Evolutionary conservation across 1,140 invertebrate genomes (phyloP), one percentile per base, ranked within the genome.

Genomic region (Brachionus calyciflorus): DNA sequence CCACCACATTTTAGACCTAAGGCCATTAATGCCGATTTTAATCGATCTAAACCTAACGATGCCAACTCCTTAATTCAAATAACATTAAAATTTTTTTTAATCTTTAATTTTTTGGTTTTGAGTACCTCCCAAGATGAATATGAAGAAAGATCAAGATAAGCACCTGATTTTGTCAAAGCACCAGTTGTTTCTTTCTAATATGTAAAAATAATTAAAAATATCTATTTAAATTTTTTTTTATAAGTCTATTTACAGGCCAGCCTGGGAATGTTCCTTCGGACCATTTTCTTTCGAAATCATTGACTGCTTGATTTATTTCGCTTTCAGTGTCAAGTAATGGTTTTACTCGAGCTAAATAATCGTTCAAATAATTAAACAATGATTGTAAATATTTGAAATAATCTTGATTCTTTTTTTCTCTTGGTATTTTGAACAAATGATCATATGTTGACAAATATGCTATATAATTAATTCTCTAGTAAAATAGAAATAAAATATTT

Each of bases 1-100:
- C 96, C 97, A 76, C 97, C 97, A 87, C 97, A 99, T 85, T 99
- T 99, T 0, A 99, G 86, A 0, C 93, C 93, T n/a, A 99, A 84
- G 4, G 96, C 96, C 89, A 98, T 91, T 1, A 99, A 85, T 9
- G 95, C 97, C 14, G 93, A 96, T 84, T 99, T 99, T 1, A 99
- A 87, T 82, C 96, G 89, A 87, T 99, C 96, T 78, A 98, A 84
- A 46, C 96, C 97, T 5, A 99, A 86, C 6, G 94, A 96, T 2
- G 94, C 94, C 77, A 98, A 85, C 86, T 99, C 96, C 55, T 60
- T 6, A 44, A 44, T 12, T 44, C n/a, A 44, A 44, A 44, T 12
- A 44, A 44, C 10, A 44, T 49, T 2, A 6, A 6, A 17, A 49
- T 49, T 44, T 44, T 44, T 44, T 44, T 44, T n/a, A 44, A 44